Evolutionary conservation across 2,888 invertebrate genomes (phyloP), one percentile per base, ranked within the genome.

Genomic region (Philaethria dido): DNA sequence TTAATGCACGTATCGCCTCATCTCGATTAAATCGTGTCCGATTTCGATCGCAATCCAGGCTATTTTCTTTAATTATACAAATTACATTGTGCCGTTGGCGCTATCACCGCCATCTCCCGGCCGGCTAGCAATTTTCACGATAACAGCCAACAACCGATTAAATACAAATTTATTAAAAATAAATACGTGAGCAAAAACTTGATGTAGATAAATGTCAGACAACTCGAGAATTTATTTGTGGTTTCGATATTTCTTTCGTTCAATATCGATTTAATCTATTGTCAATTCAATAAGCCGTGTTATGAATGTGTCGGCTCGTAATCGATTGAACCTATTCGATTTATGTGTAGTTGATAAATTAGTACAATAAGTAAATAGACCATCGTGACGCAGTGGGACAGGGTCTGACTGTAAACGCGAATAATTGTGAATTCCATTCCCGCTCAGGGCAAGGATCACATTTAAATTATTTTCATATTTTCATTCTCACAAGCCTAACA

Each of bases 41-140:
- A 79, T 78, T 77, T 78, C 81, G 88, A 90, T 90, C 77, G 78
- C 82, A 81, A 89, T 88, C 61, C 86, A 73, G 70, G 78, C 83
- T 81, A 81, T 84, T 88, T 87, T 87, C 88, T 88, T 89, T 91
- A 91, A 91, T 91, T 89, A 88, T 85, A 89, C 86, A 87, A 89
- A 89, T 90, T 87, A 87, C 87, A 85, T 86, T 86, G 85, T 86
- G 77, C 76, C 78, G 76, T 76, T 66, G 76, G 72, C 77, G 54
- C 69, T 86, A 89, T 89, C 89, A 78, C 77, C 78, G 77, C 81
- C 83, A 90, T 92, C 87, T 85, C 76, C 74, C 77, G 76, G 78
- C 74, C 79, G 79, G 81, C 86, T 85, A 82, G 86, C 82, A 87
- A 88, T 88, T 88, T 86, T 79, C 84, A 79, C 84, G 88, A 89